These are phyloP conservation scores for Siniperca undulata DNA, from an alignment of 2,797 vertebrate species.

Conservation along the genomic window DNA sequence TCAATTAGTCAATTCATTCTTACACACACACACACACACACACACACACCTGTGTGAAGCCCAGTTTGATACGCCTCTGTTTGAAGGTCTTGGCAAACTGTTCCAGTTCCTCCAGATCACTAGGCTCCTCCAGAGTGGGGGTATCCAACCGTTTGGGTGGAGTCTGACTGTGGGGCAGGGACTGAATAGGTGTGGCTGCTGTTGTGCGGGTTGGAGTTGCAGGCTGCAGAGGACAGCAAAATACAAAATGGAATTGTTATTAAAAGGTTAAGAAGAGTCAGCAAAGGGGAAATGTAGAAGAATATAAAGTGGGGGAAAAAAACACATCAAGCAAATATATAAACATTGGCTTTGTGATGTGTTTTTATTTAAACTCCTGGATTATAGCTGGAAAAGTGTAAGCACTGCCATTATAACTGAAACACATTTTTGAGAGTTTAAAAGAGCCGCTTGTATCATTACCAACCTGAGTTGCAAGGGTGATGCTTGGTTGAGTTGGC, in stretches of 20 bases:
- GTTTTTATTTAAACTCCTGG: not conserved
- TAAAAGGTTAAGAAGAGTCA: not conserved
- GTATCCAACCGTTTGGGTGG: slow-evolving; percentile 98
- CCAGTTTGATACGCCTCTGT: slow-evolving; percentile 99
- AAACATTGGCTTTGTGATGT: not conserved
- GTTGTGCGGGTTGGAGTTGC: slow-evolving; percentile 98
- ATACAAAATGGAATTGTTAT: slow-evolving; percentile 2
- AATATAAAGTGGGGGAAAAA: not conserved
- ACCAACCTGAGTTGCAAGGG: slow-evolving; percentile 96
- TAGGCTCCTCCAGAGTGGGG: slow-evolving; percentile 98
- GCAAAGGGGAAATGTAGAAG: not conserved
- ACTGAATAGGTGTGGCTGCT: slow-evolving; percentile 93
- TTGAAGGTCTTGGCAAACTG: slow-evolving; percentile 99
- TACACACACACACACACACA: slow-evolving; percentile 74
- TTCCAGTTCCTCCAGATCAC: slow-evolving; percentile 99
- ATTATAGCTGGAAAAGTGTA: not conserved
- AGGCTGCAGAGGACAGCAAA: slow-evolving; percentile 86
- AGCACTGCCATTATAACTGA: not conserved
- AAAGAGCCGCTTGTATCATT: slow-evolving; percentile 12
- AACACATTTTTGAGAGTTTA: not conserved
- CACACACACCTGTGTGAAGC: slow-evolving; percentile 96
- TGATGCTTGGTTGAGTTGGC: slow-evolving; percentile 98
- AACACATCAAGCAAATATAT: not conserved
- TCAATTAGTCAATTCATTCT: not conserved
- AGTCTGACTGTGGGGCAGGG: slow-evolving; percentile 96